Percentiles rank a stretch among this genome's conserved stretches.
Evolutionary conservation across 2,797 vertebrate genomes (phyloP).

Genomic region (Tarsius wallacei): DNA sequence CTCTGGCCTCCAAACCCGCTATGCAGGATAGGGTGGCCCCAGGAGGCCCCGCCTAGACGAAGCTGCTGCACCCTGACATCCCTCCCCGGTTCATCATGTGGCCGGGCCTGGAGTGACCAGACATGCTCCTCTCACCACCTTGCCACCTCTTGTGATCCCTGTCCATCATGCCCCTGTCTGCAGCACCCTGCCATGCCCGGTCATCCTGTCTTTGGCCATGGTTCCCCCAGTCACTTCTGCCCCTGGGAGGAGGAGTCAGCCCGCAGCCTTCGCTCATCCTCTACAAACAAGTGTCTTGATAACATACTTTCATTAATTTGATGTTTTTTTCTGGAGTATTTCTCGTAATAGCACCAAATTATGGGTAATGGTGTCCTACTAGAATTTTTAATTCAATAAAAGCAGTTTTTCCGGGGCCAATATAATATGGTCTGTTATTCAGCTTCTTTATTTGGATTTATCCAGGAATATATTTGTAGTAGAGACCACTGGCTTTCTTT

Average conservation of each 20-base stretch:
- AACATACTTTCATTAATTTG: conserved; percentile 25
- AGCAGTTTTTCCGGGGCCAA: background rate
- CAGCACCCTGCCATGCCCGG: no score
- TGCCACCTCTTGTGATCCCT: no score
- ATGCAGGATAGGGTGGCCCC: conserved; percentile 96
- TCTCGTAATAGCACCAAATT: conserved; percentile 36
- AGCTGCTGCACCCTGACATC: conserved; percentile 92
- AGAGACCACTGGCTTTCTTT: background rate
- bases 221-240: no score
- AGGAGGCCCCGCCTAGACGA: conserved; percentile 94
- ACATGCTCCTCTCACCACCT: no score
- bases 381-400: conserved; percentile 55
- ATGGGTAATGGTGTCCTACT: background rate
- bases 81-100: no score
- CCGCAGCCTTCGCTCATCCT: no score
- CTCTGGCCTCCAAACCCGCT: conserved; percentile 95
- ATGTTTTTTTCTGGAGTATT: background rate
- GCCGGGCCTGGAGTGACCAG: no score
- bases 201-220: no score
- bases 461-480: conserved; percentile 34
- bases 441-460: conserved; percentile 39
- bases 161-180: no score
- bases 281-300: background rate
- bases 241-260: no score
- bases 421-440: background rate